These are phyloP conservation scores for Grammomys dolichurus DNA, from an alignment of 2,113 vertebrate genomes.

Conservation along the genomic window DNA sequence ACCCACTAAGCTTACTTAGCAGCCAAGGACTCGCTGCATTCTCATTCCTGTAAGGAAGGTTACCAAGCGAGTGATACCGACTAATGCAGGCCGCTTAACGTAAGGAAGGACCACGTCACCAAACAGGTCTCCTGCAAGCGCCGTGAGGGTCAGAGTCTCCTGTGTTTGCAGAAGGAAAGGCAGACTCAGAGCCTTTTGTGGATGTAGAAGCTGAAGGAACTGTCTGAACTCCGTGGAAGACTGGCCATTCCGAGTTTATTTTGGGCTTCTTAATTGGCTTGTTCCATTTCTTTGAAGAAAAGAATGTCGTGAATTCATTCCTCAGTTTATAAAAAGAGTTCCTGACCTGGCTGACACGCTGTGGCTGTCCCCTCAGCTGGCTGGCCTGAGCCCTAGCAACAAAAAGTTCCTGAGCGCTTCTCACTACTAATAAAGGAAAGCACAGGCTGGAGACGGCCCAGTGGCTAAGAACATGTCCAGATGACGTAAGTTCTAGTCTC, in stretches of 20 bases:
- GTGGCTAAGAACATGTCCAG: background rate
- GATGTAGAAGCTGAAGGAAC: background rate
- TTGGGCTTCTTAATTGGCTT: constrained; percentile 47
- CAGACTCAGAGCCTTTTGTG: constrained; percentile 35
- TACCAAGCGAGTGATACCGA: background rate
- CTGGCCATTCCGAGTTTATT: constrained; percentile 40
- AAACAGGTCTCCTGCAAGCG: background rate
- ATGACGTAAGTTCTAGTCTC: background rate
- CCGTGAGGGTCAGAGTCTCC: background rate
- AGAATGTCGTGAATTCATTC: constrained; percentile 57
- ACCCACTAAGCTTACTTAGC: background rate
- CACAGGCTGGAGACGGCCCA: background rate
- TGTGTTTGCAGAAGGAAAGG: background rate
- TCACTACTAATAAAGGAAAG: background rate
- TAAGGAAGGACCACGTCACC: constrained; percentile 29
- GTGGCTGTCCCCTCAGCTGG: background rate
- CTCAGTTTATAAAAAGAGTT: constrained; percentile 46
- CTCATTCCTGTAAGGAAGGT: background rate
- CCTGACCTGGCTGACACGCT: background rate
- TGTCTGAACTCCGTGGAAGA: constrained; percentile 41
- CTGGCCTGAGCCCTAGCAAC: background rate
- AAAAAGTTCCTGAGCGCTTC: background rate
- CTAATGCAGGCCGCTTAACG: background rate
- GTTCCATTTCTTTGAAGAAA: constrained; percentile 57
- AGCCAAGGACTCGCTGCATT: background rate